Evolutionary conservation across 2,113 vertebrate species (phyloP).

Genomic region (Centropus bengalensis): DNA sequence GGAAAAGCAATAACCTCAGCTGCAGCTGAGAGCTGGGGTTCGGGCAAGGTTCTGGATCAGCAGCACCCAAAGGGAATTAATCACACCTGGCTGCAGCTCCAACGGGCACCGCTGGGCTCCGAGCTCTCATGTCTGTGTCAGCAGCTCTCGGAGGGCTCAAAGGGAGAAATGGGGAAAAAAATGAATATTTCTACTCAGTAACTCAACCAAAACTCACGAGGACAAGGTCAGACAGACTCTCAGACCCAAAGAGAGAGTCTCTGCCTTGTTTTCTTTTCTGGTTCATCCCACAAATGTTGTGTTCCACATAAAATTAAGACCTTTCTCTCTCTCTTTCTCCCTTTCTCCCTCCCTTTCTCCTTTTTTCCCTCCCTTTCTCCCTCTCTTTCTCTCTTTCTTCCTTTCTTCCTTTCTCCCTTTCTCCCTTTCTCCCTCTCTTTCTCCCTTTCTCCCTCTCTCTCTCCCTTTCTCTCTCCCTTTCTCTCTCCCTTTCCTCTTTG

Average conservation of each 20-base stretch:
- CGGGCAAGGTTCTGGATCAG: not conserved
- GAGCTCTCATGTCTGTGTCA: accelerated
- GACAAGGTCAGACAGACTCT: not conserved
- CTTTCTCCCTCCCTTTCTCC: not conserved
- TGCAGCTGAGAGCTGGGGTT: not conserved
- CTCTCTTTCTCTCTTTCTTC: not conserved
- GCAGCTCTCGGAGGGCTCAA: not conserved
- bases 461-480: not conserved
- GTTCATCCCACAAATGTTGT: not conserved
- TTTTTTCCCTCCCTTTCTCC: not conserved
- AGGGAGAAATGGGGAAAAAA: not conserved
- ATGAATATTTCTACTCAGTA: not conserved
- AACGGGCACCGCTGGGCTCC: accelerated
- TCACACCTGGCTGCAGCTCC: not conserved
- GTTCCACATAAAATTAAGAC: not conserved
- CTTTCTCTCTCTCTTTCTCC: constrained; percentile 18
- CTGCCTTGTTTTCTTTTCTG: not conserved
- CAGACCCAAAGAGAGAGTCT: not conserved
- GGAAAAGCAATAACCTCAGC: not conserved
- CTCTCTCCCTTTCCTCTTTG: not conserved
- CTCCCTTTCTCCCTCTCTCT: not conserved
- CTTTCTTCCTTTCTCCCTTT: constrained; percentile 8
- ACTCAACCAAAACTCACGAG: not conserved
- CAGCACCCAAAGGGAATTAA: not conserved
- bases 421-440: not conserved